These are phyloP conservation scores for Ormyrus thymus DNA, from an alignment of 2,888 invertebrate genomes.

Conservation along the genomic window DNA sequence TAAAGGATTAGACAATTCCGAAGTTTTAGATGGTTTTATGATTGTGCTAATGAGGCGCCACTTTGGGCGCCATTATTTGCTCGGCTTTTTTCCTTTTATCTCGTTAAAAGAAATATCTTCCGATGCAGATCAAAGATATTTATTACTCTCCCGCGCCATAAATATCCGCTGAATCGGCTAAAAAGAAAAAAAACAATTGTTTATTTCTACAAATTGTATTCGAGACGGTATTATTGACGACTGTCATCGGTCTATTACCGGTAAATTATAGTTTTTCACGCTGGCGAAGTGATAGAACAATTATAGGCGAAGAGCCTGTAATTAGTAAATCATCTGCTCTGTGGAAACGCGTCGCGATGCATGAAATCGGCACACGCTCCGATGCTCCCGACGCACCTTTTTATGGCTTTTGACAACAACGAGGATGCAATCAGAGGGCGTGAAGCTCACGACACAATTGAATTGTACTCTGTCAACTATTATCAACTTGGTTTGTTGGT, in stretches of 20 bases:
- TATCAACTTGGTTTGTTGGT: no score
- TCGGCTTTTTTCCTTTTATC: neutral
- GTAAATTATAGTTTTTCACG: slow-evolving; percentile 24
- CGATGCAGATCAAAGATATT: no score
- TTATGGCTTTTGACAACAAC: slow-evolving; percentile 22
- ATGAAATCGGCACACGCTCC: slow-evolving; percentile 53
- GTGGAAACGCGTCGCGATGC: slow-evolving; percentile 54
- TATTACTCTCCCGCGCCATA: no score
- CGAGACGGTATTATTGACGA: neutral
- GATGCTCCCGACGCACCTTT: slow-evolving; percentile 30
- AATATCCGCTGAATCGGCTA: neutral
- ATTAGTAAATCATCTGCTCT: slow-evolving; percentile 46
- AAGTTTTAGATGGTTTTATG: neutral
- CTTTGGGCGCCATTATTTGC: slow-evolving; percentile 12
- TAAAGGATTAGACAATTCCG: neutral
- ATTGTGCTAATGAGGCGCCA: slow-evolving; percentile 1
- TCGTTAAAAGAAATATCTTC: no score
- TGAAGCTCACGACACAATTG: slow-evolving; percentile 10
- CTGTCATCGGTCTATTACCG: neutral
- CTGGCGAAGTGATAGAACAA: slow-evolving; percentile 11
- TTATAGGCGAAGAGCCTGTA: slow-evolving; percentile 1
- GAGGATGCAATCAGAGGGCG: slow-evolving; percentile 28
- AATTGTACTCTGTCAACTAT: neutral
- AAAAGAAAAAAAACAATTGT: neutral
- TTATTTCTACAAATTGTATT: neutral